Evolutionary conservation across 2,113 vertebrate genomes (phyloP).

Genomic region (Hiodon alosoides): DNA sequence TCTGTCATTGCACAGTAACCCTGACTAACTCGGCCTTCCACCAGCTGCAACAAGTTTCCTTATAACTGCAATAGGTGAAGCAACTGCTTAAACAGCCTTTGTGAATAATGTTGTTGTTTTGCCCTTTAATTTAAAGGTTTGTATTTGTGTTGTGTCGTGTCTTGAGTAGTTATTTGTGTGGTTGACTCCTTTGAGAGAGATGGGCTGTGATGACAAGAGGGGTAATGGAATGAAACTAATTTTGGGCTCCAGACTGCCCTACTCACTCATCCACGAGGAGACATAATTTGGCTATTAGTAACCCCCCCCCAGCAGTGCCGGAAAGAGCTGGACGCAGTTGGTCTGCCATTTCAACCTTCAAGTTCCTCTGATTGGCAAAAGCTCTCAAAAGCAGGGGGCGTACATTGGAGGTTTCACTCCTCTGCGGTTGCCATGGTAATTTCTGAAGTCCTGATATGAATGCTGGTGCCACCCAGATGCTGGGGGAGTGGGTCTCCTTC

Average conservation of each 20-base stretch:
- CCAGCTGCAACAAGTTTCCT: no score
- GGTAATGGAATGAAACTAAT: constrained; percentile 21
- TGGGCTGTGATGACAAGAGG: not conserved
- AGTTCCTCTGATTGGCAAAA: not conserved
- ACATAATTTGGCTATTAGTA: constrained; percentile 20
- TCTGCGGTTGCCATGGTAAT: no score
- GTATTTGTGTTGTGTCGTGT: not conserved
- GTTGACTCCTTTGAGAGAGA: not conserved
- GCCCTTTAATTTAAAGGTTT: not conserved
- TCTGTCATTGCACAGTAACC: no score
- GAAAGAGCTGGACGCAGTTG: constrained; percentile 18
- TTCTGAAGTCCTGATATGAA: not conserved
- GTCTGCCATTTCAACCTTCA: constrained; percentile 10
- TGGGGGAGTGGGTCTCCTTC: no score
- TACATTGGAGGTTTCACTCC: not conserved
- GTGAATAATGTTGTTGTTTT: not conserved
- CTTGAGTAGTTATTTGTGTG: not conserved
- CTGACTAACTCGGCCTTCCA: no score
- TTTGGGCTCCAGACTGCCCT: constrained; percentile 1
- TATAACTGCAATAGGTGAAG: no score
- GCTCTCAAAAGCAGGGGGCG: not conserved
- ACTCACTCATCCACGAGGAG: constrained; percentile 7
- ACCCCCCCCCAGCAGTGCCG: not conserved
- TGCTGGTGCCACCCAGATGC: no score
- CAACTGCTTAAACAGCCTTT: no score